A percentile compares a stretch with the other conserved stretches of the same genome.
Evolutionary conservation across 2,888 invertebrate genomes (phyloP).

Genomic region (Gisinianus flammeolus): DNA sequence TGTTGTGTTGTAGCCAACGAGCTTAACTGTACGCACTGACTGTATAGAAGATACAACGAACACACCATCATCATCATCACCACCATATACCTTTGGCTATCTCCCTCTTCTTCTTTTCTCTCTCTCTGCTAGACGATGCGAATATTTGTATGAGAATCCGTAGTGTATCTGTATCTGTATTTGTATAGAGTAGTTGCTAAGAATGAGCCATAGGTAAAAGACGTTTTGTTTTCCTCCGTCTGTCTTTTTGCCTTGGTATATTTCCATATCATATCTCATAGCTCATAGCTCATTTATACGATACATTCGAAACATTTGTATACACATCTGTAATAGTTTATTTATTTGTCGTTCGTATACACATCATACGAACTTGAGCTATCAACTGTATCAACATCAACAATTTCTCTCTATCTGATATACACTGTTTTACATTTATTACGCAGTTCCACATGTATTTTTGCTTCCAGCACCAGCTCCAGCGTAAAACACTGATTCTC

Average conservation of each 20-base stretch:
- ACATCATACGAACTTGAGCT: too few species aligned
- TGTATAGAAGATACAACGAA: not conserved
- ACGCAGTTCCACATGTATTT: not conserved
- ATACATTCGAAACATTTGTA: too few species aligned
- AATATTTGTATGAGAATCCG: not conserved
- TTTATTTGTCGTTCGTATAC: too few species aligned
- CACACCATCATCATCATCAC: not conserved
- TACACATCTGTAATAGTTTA: too few species aligned
- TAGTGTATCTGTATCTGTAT: not conserved
- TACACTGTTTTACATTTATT: not conserved
- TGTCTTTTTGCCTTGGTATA: not conserved
- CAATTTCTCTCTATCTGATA: not conserved
- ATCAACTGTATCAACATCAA: not conserved
- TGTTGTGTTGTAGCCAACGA: too few species aligned
- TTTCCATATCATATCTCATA: too few species aligned
- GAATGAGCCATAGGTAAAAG: constrained; percentile 17
- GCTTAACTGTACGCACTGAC: too few species aligned
- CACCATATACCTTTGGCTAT: not conserved
- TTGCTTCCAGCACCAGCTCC: not conserved
- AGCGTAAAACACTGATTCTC: too few species aligned
- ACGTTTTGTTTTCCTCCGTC: not conserved
- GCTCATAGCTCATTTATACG: too few species aligned
- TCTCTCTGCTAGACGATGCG: not conserved
- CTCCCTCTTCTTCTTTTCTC: not conserved
- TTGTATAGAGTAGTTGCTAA: constrained; percentile 19